Conservation (phyloP, 1,140 invertebrate genomes). For the Nebria ingens region DNA sequence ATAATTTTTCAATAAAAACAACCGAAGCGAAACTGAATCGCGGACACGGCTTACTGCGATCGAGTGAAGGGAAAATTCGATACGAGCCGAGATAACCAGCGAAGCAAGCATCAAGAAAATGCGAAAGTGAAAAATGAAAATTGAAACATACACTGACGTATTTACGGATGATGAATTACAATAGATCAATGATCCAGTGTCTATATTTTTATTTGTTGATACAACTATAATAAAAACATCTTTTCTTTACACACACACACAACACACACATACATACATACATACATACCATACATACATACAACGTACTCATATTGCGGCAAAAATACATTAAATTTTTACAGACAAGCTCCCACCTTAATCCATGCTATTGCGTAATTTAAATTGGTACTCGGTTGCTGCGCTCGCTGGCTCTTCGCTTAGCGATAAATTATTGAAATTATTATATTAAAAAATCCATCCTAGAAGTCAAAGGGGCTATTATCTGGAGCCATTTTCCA, state of each 20-base stretch:
- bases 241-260: no score
- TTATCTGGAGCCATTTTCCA: constrained; percentile 31
- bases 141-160: not conserved
- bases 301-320: not conserved
- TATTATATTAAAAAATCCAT: constrained; percentile 60
- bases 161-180: not conserved
- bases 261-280: not conserved
- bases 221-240: no score
- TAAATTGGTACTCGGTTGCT: constrained; percentile 26
- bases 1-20: constrained; percentile 36
- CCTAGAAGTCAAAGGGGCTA: constrained; percentile 47
- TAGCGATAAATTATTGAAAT: constrained; percentile 53
- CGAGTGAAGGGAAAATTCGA: constrained; percentile 23
- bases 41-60: not conserved
- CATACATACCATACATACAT: no score
- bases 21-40: constrained; percentile 21
- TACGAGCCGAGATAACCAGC: constrained; percentile 10
- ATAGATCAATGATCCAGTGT: not conserved
- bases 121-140: not conserved
- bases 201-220: no score
- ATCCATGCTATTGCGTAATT: constrained; percentile 32
- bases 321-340: not conserved
- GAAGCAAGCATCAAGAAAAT: no score
- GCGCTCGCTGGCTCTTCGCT: constrained; percentile 35
- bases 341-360: not conserved